Base-by-base conservation (phyloP, 2,888 invertebrate species). In the Drosophila demipolita region DNA sequence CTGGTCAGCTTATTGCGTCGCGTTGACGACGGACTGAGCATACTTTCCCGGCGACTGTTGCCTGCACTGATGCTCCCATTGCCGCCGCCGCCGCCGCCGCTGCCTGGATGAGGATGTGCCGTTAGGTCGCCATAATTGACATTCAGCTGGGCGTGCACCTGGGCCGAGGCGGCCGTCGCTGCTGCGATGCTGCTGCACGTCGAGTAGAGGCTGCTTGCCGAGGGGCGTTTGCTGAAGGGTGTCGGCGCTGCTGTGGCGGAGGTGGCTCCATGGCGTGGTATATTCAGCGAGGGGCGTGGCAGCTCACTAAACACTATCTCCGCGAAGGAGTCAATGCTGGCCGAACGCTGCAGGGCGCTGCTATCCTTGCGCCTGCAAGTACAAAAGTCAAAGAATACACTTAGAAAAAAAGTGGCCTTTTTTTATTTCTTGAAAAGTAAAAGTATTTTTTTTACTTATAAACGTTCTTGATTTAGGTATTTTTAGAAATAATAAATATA, bases 291-390 rank as follows among this genome's bases (percentile, higher is more conserved):
- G 85, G 92, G 92, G 73, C 90, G 92, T 23, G 92, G 92, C 71
- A 93, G 88, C 78, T 94, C 94, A 74, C 95, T 94, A 94, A 96
- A 96, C 11, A 95, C 95, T 2, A 96, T 95, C 90, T 96, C 96
- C 62, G 96, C 96, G 93, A 96, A 94, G 0, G 96, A 96, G 93
- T 97, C 97, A 91, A 97, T 97, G 93, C 96, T 97, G 75, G 96
- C 95, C 69, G 97, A 97, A 5, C 97, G 95, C 7, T 96, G 96
- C 15, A 96, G 60, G 23, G 92, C 89, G 78, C 91, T 91, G 86
- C 92, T 92, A 59, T 92, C 91, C 83, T 91, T 92, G 70, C 91
- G 91, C 55, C 91, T 91, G 81, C 33, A 82, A 78, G 29, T 48
- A 5, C 12, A 60, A 76, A 54, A 59, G 4, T 12, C 38, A 52